These are phyloP conservation scores for Corythaixoides concolor DNA, from an alignment of 2,113 vertebrate genomes.

Conservation along the genomic window DNA sequence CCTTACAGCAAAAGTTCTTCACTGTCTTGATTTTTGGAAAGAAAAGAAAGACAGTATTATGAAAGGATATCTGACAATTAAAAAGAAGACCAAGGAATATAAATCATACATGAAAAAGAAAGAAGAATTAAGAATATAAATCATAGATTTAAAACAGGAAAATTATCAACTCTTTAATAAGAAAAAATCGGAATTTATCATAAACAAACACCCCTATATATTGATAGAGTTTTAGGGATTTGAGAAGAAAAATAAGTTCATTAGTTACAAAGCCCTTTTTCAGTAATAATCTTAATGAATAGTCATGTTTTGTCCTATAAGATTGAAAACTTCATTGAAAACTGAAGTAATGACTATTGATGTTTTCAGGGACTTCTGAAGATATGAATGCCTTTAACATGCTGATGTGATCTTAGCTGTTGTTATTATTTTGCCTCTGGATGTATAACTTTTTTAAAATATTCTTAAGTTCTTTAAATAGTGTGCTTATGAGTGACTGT, in stretches of 20 bases:
- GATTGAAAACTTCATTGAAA: background rate
- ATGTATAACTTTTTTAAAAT: too few relatives aligned
- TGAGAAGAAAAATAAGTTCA: background rate
- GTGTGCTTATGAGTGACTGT: background rate
- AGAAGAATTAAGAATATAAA: background rate
- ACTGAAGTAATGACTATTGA: background rate
- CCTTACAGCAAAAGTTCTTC: background rate
- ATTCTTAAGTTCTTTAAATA: background rate
- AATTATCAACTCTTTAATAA: background rate
- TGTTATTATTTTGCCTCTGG: background rate
- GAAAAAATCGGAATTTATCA: background rate
- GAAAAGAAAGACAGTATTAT: background rate
- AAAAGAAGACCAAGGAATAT: background rate
- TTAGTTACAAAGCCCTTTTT: background rate
- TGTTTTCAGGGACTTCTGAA: background rate
- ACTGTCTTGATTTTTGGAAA: background rate
- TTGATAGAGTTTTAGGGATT: background rate
- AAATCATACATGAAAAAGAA: background rate
- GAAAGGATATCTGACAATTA: background rate
- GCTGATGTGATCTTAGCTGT: background rate
- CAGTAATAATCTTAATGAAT: background rate
- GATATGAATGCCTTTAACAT: background rate
- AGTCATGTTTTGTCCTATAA: background rate
- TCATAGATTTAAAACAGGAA: background rate
- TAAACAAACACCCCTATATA: background rate